Percentiles rank a stretch among this genome's conserved stretches.
Evolutionary conservation across 2,113 vertebrate genomes (phyloP).

Genomic region (Chloropsis cyanopogon): DNA sequence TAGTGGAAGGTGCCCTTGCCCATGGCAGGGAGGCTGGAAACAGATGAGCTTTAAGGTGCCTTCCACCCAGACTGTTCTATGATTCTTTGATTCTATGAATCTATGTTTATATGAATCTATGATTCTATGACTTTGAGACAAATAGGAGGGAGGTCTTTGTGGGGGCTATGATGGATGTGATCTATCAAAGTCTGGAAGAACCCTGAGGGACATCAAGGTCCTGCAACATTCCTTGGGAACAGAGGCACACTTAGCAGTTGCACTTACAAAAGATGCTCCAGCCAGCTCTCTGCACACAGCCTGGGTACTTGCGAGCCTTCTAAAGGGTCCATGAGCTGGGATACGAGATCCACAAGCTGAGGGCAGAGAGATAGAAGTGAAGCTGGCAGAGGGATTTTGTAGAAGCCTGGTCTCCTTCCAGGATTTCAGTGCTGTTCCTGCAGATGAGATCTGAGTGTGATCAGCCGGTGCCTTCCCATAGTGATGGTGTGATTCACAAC

Average conservation of each 20-base stretch:
- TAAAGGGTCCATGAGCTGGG: background rate
- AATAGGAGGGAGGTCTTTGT: background rate
- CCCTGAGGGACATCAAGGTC: background rate
- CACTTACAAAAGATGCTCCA: background rate
- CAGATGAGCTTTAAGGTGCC: background rate
- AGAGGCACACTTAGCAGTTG: background rate
- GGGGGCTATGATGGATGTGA: background rate
- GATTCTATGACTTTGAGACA: background rate
- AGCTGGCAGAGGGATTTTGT: background rate
- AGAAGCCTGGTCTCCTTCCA: background rate
- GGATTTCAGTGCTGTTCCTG: background rate
- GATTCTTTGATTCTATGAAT: background rate
- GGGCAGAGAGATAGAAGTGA: background rate
- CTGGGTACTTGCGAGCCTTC: background rate
- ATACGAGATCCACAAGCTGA: background rate
- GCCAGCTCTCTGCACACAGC: background rate
- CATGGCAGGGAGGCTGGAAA: background rate
- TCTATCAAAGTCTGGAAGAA: background rate
- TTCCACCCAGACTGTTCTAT: background rate
- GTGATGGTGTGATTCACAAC: conserved; percentile 1
- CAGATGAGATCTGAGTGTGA: conserved; percentile 1
- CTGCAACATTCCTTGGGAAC: background rate
- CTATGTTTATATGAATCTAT: background rate
- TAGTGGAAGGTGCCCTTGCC: background rate
- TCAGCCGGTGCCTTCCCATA: background rate